Evolutionary conservation across 1,140 invertebrate genomes (phyloP), one percentile per base, ranked within the genome.

Genomic region (Temnothorax curvispinosus): DNA sequence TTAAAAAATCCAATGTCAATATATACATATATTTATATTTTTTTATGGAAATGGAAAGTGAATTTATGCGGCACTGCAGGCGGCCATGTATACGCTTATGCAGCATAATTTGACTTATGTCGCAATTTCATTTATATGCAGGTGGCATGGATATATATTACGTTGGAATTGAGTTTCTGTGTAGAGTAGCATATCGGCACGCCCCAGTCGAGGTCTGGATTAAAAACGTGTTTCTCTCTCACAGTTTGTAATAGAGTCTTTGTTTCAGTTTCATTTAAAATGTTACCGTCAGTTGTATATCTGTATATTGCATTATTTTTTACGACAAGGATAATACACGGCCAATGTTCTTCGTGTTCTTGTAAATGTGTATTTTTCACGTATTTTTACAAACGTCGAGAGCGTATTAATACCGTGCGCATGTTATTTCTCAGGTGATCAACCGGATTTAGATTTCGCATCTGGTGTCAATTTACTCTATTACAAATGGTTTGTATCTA

Each of bases 401-500:
- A 27, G 13, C 11, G 0, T 69, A 47, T 54, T 54, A n/a, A 74
- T 35, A 54, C 7, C 21, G 44, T 74, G 18, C 3, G 5, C 8
- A 5, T 44, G 52, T 5, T 54, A 44, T 69, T 50, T 6, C n/a
- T 38, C 5, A 74, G 71, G 71, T 56, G 11, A 74, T 35, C 4
- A 35, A 52, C 3, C 71, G 15, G 71, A 52, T 54, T 74, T 35
- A 35, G 11, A 74, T 35, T 74, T 74, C 1, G 71, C 71, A 18
- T 38, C 15, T 38, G 71, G 50, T 35, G 8, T 72, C 47, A 74
- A 74, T 0, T 9, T 74, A 9, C 8, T 54, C 5, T 74, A 74
- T 54, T 74, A 74, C 8, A 38, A 74, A 52, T 74, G 71, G 71
- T 74, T 54, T 54, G 71, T 74, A 74, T 35, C 2, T 2, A 35